A percentile compares a stretch with the other conserved stretches of the same genome.
These are phyloP conservation scores for Torymus tubicola DNA, from an alignment of 2,888 invertebrate genomes.

Conservation along the genomic window DNA sequence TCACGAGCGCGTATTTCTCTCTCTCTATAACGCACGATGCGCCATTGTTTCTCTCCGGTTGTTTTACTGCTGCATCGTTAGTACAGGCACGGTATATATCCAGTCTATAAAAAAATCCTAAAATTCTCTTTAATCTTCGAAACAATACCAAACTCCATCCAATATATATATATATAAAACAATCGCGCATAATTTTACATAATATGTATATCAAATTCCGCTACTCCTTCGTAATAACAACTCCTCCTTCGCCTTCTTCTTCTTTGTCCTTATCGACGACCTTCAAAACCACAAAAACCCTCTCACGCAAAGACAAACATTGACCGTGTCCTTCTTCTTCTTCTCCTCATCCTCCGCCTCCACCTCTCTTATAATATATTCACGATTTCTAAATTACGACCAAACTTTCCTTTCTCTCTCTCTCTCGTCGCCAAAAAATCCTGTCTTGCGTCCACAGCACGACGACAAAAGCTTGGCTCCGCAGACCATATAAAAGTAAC, in stretches of 20 bases:
- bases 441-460: background rate
- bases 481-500: conserved; percentile 54
- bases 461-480: conserved; percentile 29
- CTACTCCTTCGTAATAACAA: background rate
- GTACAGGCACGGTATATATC: too few relatives aligned
- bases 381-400: conserved; percentile 28
- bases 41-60: conserved; percentile 10
- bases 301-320: conserved; percentile 21
- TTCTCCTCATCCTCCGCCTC: too few relatives aligned
- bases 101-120: too few relatives aligned
- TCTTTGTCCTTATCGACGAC: background rate
- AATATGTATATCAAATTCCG: too few relatives aligned
- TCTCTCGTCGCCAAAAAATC: background rate
- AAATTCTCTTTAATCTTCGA: too few relatives aligned
- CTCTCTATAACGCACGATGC: conserved; percentile 15
- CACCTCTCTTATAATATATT: conserved; percentile 2
- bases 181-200: too few relatives aligned
- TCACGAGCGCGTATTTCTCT: background rate
- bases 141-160: too few relatives aligned
- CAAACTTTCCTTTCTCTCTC: conserved; percentile 21
- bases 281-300: too few relatives aligned
- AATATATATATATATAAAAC: too few relatives aligned
- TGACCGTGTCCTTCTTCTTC: background rate
- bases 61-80: background rate
- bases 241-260: background rate